Evolutionary conservation across 2,888 invertebrate species (phyloP).

Genomic region (Crossocerus cetratus): DNA sequence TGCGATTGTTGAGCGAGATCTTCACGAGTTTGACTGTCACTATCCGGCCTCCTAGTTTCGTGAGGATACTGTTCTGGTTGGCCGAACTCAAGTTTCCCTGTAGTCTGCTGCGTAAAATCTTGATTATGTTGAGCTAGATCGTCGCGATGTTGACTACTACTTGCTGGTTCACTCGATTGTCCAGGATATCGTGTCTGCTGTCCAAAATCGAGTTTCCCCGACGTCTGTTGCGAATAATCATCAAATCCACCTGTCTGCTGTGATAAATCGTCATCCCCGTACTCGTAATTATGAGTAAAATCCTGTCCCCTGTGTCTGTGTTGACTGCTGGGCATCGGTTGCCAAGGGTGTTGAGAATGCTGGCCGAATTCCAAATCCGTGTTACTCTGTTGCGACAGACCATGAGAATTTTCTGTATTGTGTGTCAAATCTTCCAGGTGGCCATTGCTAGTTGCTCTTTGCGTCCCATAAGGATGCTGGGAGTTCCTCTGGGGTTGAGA

Average conservation of each 20-base stretch:
- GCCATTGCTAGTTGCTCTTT: slow-evolving; percentile 28
- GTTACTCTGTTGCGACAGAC: slow-evolving; percentile 56
- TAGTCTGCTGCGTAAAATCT: slow-evolving; percentile 33
- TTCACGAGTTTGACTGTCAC: slow-evolving; percentile 21
- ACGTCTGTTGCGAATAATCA: slow-evolving; percentile 47
- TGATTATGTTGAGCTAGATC: no score
- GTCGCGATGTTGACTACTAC: no score
- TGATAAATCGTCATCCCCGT: slow-evolving; percentile 30
- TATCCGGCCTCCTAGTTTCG: slow-evolving; percentile 12
- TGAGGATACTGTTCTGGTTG: slow-evolving; percentile 35
- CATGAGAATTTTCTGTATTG: slow-evolving; percentile 35
- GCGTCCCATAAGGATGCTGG: background rate
- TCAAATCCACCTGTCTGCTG: slow-evolving; percentile 42
- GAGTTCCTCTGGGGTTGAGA: background rate
- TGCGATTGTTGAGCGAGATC: slow-evolving; percentile 32
- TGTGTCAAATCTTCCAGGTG: slow-evolving; percentile 42
- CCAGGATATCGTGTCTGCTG: background rate
- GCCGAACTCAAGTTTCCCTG: slow-evolving; percentile 40
- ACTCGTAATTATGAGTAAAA: background rate
- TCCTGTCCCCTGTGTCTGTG: background rate
- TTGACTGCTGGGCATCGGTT: slow-evolving; percentile 16
- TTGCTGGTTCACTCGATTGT: no score
- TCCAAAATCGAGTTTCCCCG: slow-evolving; percentile 49
- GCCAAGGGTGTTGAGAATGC: slow-evolving; percentile 12
- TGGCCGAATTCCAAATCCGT: slow-evolving; percentile 37